These are phyloP conservation scores for Ecdyonurus torrentis DNA, from an alignment of 2,888 invertebrate species.

Conservation along the genomic window DNA sequence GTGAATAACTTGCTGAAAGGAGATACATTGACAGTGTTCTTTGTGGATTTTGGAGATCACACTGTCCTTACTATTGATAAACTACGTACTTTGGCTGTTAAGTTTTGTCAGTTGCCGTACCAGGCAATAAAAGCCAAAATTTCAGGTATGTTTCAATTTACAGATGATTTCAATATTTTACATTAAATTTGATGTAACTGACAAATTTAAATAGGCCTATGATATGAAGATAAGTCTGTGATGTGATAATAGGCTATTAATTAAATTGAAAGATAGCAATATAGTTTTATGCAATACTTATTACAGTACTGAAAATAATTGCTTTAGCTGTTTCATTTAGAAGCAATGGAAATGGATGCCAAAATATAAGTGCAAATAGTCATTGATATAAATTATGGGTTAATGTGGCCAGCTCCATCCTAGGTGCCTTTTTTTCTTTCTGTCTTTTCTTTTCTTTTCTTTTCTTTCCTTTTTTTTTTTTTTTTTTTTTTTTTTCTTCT, in stretches of 20 bases:
- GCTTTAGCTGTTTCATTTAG: too few species aligned
- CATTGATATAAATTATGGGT: too few species aligned
- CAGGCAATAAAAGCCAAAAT: constrained; percentile 48
- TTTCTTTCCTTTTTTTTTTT: too few species aligned
- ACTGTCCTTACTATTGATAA: constrained; percentile 35
- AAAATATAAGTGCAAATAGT: too few species aligned
- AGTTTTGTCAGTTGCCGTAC: constrained; percentile 41
- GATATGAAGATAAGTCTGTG: not conserved
- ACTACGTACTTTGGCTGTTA: constrained; percentile 33
- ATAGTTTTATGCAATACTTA: too few species aligned
- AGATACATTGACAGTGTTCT: not conserved
- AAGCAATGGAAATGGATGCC: too few species aligned
- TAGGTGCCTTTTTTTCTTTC: too few species aligned
- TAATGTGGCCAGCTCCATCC: too few species aligned
- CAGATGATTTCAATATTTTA: not conserved
- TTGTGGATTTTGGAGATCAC: constrained; percentile 45
- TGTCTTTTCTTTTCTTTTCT: too few species aligned
- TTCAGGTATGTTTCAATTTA: constrained; percentile 28
- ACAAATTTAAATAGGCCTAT: not conserved
- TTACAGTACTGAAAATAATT: too few species aligned
- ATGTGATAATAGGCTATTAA: not conserved
- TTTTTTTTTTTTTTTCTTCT: too few species aligned
- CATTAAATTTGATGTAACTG: not conserved
- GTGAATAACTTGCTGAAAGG: not conserved
- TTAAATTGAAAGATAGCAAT: too few species aligned